Evolutionary conservation across 2,888 invertebrate species (phyloP), one percentile per base, ranked within the genome.

Genomic region (Mesorhabditis spiculigera): DNA sequence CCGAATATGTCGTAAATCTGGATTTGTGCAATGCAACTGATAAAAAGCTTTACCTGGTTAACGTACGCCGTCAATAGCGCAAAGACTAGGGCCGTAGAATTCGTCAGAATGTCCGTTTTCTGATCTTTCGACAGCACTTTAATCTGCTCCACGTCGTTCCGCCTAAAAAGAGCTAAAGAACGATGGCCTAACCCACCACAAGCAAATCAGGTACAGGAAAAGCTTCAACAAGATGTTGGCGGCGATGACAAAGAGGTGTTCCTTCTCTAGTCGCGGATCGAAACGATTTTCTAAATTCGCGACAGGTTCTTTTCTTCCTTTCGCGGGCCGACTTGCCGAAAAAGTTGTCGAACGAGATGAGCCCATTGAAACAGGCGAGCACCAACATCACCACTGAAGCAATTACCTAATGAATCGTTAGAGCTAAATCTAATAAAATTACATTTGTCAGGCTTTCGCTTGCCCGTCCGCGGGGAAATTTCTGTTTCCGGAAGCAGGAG

Each of bases 41-140:
- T 3, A 28, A 28, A 28, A 28, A 28, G 28, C 28, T 50, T 3
- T 50, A 50, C n/a, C 58, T 50, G 8, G n/a, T 50, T 50, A 50
- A 50, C n/a, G 3, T 50, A 50, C n/a, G 10, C n/a, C n/a, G 58
- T 50, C 58, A 50, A 50, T 13, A 50, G 58, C 8, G 58, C 58
- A 16, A 50, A 68, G 42, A 67, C 62, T 4, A 78, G 71, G 13
- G 78, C 75, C n/a, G 75, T 69, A 3, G 68, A 50, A 42, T 76
- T 76, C 2, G 75, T 73, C 5, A 68, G 28, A 10, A 78, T 71
- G 65, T 78, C 77, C 4, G 73, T 75, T 4, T 67, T 63, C 68
- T 78, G 77, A 44, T 77, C 77, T 63, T 72, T 71, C 73, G 71
- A 71, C 10, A 77, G 68, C 10, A 77, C 75, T 16, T 70, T 42